Percentiles rank a stretch among this genome's conserved stretches.
Conservation (phyloP, 2,888 invertebrate genomes). For the Andrena haemorrhoa region DNA sequence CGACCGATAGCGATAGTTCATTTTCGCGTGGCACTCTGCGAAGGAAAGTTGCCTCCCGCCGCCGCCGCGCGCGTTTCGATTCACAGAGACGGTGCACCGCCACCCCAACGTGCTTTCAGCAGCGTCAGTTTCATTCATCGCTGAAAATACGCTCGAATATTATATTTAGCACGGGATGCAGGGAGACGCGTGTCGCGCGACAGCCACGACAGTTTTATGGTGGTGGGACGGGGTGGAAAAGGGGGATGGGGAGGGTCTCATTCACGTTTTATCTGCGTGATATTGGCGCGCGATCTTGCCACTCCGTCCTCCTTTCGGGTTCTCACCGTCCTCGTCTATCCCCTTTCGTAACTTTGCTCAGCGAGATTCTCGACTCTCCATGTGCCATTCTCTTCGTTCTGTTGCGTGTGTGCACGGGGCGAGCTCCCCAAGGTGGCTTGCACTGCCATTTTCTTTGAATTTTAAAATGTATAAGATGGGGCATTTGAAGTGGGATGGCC, state of each 20-base stretch:
- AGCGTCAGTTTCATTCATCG: slow-evolving; percentile 81
- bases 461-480: too few relatives aligned
- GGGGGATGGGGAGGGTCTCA: slow-evolving; percentile 62
- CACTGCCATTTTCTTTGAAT: too few relatives aligned
- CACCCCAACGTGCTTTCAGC: slow-evolving; percentile 24
- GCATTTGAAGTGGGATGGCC: too few relatives aligned
- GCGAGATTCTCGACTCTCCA: slow-evolving; percentile 9
- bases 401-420: too few relatives aligned
- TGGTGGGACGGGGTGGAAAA: slow-evolving; percentile 48
- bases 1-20: too few relatives aligned
- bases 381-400: too few relatives aligned
- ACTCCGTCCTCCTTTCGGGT: neutral
- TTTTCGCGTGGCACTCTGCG: slow-evolving; percentile 51
- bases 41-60: neutral
- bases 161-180: slow-evolving; percentile 79
- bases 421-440: too few relatives aligned
- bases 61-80: slow-evolving; percentile 4
- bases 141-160: slow-evolving; percentile 81
- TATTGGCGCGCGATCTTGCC: slow-evolving; percentile 55
- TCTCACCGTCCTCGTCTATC: neutral
- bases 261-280: slow-evolving; percentile 68
- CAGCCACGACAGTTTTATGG: slow-evolving; percentile 65
- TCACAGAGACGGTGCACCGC: neutral
- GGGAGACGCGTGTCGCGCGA: slow-evolving; percentile 59
- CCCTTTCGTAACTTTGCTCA: neutral